Evolutionary conservation across 2,797 vertebrate species (phyloP).

Genomic region (Phrynocephalus guinanensis): DNA sequence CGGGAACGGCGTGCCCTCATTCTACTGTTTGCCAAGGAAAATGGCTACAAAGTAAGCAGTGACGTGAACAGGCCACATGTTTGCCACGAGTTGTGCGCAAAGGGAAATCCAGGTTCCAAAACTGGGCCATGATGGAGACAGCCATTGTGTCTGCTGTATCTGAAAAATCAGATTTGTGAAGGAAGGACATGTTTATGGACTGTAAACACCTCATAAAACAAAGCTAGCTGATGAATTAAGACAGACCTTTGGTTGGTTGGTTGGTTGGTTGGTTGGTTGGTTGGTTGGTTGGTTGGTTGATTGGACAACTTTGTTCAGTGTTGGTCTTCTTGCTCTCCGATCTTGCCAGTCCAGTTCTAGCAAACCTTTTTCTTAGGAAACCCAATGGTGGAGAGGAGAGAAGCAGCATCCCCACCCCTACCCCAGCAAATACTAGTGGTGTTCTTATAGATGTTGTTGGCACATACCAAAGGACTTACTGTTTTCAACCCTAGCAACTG

Average conservation of each 20-base stretch:
- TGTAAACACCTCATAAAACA: no score
- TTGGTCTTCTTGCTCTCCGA: background rate
- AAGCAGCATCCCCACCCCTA: no score
- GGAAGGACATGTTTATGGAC: no score
- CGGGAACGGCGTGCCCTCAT: conserved; percentile 86
- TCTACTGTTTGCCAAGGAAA: conserved; percentile 86
- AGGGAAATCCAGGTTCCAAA: background rate
- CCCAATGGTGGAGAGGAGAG: background rate
- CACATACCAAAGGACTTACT: background rate
- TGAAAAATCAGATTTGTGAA: no score
- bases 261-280: no score
- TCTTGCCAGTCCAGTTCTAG: background rate
- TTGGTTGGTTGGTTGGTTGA: no score
- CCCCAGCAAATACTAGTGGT: background rate
- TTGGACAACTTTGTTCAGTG: background rate
- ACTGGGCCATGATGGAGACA: no score
- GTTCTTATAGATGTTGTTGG: background rate
- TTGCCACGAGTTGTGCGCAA: background rate
- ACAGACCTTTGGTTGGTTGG: no score
- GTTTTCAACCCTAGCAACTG: background rate
- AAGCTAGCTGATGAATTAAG: no score
- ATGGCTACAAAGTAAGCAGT: conserved; percentile 88
- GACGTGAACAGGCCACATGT: background rate
- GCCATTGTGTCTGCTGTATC: no score
- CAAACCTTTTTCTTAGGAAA: background rate